Evolutionary conservation across 2,113 vertebrate genomes (phyloP), one percentile per base, ranked within the genome.

Genomic region (Neolamprologus fasciatus): DNA sequence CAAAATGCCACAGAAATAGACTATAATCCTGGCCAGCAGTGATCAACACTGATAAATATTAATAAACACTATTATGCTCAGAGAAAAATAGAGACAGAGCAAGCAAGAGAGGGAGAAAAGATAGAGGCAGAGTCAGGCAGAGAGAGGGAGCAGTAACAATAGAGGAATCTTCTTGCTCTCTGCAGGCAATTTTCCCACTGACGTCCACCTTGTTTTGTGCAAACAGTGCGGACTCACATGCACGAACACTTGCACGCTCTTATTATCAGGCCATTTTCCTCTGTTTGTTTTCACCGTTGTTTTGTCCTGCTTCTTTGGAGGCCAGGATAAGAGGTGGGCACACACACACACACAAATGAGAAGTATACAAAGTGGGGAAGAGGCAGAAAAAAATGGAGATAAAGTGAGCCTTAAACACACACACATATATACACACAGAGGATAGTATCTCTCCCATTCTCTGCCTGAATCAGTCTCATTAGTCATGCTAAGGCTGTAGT

Each of bases 11-110:
- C 66, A 84, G 71, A 87, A 87, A 88, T 68, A 85, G 53, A 90
- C 83, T 58, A 61, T 73, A 88, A 90, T 90, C 80, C 79, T 88
- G 83, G 82, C 87, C 87, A 90, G 84, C 83, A 85, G 90, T 93
- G 91, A 95, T 95, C 86, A 93, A 76, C 90, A 79, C 81, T 87
- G 89, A 94, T 94, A 91, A 92, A 94, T 92, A 94, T 94, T 92
- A 94, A 94, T 93, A 93, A 91, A 93, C 83, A 82, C 83, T 83
- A 93, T 93, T 90, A 92, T 91, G 81, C 83, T 79, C 28, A 51
- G 80, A 87, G 63, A 85, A 86, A 91, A 82, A 85, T n/a, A 80
- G 53, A 89, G 76, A 87, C 37, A 51, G 80, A 55, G 58, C 5
- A 42, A 85, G 58, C 1, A 19, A 83, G 66, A 66, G 40, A 37